These are phyloP conservation scores for Cebus imitator DNA, from an alignment of 2,113 vertebrate species.

Conservation along the genomic window DNA sequence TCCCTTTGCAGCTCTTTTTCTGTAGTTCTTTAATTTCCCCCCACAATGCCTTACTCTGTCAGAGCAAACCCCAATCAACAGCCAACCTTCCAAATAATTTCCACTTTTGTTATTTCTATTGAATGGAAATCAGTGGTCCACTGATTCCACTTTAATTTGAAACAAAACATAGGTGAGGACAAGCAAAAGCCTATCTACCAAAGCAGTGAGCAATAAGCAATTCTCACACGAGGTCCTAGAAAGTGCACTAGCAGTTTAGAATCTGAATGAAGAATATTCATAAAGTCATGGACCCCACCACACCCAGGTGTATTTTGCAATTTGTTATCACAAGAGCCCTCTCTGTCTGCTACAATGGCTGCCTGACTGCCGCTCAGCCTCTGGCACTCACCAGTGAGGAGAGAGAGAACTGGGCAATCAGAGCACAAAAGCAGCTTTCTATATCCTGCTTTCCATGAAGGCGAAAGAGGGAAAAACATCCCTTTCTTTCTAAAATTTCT, in stretches of 20 bases:
- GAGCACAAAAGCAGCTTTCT: constrained; percentile 47
- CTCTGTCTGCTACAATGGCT: background rate
- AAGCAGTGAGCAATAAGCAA: background rate
- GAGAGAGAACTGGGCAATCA: constrained; percentile 1
- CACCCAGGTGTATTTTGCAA: background rate
- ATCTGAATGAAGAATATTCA: background rate
- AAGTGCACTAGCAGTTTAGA: background rate
- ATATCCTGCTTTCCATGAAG: constrained; percentile 42
- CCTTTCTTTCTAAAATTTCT: constrained; percentile 52
- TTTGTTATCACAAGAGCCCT: constrained; percentile 43
- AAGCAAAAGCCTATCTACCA: background rate
- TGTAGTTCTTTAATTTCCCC: constrained; percentile 32
- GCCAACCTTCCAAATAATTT: constrained; percentile 40
- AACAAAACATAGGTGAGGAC: constrained; percentile 21
- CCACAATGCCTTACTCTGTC: constrained; percentile 3
- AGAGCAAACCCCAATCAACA: background rate
- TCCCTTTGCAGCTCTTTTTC: background rate
- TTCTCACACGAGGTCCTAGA: background rate
- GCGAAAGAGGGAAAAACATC: background rate
- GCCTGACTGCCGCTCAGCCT: background rate
- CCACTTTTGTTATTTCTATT: constrained; percentile 35
- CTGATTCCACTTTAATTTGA: background rate
- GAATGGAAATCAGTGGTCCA: constrained; percentile 20
- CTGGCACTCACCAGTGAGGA: background rate
- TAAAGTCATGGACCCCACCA: background rate